phyloP scores from a whole-genome alignment of 2,888 invertebrate genomes.

The Chrysolina oricalcia region DNA sequence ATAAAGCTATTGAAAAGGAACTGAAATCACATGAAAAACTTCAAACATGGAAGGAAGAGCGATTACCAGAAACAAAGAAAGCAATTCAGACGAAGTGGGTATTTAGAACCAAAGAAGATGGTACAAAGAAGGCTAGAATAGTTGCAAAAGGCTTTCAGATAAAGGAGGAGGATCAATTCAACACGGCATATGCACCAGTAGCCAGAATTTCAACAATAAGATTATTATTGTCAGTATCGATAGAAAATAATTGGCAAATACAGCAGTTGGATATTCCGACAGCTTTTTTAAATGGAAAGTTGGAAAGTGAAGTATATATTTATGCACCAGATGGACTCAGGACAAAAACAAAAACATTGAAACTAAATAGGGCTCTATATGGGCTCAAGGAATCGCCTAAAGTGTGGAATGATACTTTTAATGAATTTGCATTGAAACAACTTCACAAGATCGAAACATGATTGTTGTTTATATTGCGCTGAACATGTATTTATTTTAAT shows the following conservation, averaged over 20 bases:
- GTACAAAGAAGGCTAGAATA: conserved; percentile 46
- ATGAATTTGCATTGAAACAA: conserved; percentile 42
- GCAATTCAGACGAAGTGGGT: conserved; percentile 50
- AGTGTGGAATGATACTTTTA: conserved; percentile 47
- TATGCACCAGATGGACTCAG: conserved; percentile 40
- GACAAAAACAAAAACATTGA: conserved; percentile 31
- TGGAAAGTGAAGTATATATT: conserved; percentile 48
- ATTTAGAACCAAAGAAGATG: conserved; percentile 46
- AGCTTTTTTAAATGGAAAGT: conserved; percentile 53
- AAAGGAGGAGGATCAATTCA: conserved; percentile 43
- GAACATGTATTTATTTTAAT: conserved; percentile 43
- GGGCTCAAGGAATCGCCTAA: conserved; percentile 44
- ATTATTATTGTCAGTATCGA: conserved; percentile 35
- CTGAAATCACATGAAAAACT: conserved; percentile 19
- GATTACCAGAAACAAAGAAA: neutral
- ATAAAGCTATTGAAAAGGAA: conserved; percentile 23
- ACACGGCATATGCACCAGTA: conserved; percentile 42
- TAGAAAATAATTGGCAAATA: conserved; percentile 43
- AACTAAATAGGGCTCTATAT: conserved; percentile 45
- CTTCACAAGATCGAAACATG: no score
- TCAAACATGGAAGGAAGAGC: conserved; percentile 20
- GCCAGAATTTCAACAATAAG: conserved; percentile 42
- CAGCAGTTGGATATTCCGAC: conserved; percentile 45
- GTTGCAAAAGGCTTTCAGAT: conserved; percentile 49
- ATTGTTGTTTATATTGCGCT: conserved; percentile 34